Evolutionary conservation across 2,888 invertebrate species (phyloP).

Genomic region (Patella pellucida): DNA sequence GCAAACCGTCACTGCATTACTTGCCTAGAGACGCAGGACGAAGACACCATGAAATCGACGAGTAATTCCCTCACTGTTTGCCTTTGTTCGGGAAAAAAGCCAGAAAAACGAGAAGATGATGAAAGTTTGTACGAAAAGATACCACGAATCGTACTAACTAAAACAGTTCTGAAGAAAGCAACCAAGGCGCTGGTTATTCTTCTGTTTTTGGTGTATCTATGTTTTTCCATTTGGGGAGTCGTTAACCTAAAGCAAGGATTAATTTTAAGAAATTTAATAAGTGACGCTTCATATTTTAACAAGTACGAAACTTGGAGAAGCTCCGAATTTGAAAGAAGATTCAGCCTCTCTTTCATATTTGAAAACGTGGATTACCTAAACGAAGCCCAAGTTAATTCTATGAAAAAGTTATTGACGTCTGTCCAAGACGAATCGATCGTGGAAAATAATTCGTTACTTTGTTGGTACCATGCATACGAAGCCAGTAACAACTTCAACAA

Average conservation of each 20-base stretch:
- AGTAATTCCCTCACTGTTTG: slow-evolving; percentile 17
- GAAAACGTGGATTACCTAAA: slow-evolving; percentile 30
- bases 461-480: slow-evolving; percentile 20
- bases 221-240: neutral
- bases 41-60: slow-evolving; percentile 31
- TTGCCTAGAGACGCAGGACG: slow-evolving; percentile 34
- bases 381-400: neutral
- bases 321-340: slow-evolving; percentile 34
- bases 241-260: neutral
- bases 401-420: neutral
- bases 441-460: neutral
- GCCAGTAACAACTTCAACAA: neutral
- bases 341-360: slow-evolving; percentile 43
- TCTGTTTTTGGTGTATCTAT: neutral
- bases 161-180: slow-evolving; percentile 30
- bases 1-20: slow-evolving; percentile 42
- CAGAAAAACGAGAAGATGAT: slow-evolving; percentile 34
- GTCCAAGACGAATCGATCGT: neutral
- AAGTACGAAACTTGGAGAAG: slow-evolving; percentile 35
- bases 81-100: slow-evolving; percentile 64
- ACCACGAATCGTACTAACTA: slow-evolving; percentile 39
- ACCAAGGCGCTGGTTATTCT: neutral
- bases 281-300: slow-evolving; percentile 34
- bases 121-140: slow-evolving; percentile 47
- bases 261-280: neutral